Base-by-base conservation (phyloP, 2,888 invertebrate genomes). In the Miltochrista miniata region DNA sequence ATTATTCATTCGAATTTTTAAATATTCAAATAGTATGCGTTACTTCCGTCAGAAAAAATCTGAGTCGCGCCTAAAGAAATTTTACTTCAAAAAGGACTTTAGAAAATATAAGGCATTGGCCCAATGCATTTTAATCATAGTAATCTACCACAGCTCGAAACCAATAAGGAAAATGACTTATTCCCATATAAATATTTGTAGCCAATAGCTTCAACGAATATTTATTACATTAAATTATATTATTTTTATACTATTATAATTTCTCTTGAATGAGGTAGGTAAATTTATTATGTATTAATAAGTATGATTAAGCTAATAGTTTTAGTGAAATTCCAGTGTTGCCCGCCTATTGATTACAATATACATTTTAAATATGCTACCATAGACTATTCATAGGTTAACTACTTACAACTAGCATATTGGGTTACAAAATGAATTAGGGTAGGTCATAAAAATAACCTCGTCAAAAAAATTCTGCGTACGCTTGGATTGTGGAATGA, bases 281-380 rank as follows among this genome's bases (percentile, higher is more conserved):
- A 49, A 39, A 35, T 3, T 40, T 48, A 44, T 31, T 52, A 30
- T n/a, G n/a, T n/a, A n/a, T 53, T 52, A 44, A 51, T 48, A 45
- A 46, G 43, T 51, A 51, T 29, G 37, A 33, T 42, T 50, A 30
- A 45, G 37, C 48, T 52, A 44, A 43, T 62, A 62, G 48, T 64
- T 43, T 54, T 47, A 65, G 57, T 54, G 33, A 58, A 61, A 70
- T 72, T 72, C 72, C 71, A 72, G 55, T 61, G 56, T 68, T 61
- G 45, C 69, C 71, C 71, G 72, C 71, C 71, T 72, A 72, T 59
- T 60, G 59, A 60, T 60, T 61, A 58, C 55, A 60, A 56, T 51
- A 51, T 59, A 51, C 18, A 43, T 24, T 31, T 31, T 54, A 31
- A 31, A 41, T 42, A 56, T 50, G 29, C 37, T 14, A 59, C 13